Evolutionary conservation across 2,888 invertebrate genomes (phyloP), one percentile per base, ranked within the genome.

Genomic region (Tetramorium bicarinatum): DNA sequence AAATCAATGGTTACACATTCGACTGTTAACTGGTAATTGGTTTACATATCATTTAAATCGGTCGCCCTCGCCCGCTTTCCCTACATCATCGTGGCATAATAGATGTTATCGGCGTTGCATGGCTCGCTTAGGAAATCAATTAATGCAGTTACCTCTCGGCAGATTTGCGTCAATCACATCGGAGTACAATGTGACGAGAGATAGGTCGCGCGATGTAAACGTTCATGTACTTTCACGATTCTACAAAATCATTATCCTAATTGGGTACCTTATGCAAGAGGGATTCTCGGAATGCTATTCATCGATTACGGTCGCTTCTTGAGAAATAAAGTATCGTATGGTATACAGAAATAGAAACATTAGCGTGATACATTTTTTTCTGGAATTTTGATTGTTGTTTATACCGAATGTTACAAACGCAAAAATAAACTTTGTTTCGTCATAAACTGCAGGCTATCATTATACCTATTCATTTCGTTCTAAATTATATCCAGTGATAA

Each of bases 91-190:
- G 66, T 1, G 52, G 11, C 21, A 34, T 69, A 69, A 74, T 75
- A 47, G 71, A 74, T 69, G 62, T 59, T 81, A 81, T 84, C 77
- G 82, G 25, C 18, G 66, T 69, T 62, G 52, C 54, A 64, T 41
- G 74, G 85, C 34, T 64, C 79, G 69, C 77, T 49, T 69, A 71
- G 77, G 76, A 61, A 79, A 79, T 74, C 84, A 83, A 89, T 89
- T 89, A 90, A 88, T 83, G 82, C 41, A 76, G 72, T 44, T 59
- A 49, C 74, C 86, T 82, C 79, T 82, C 79, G 59, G 81, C 87
- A 67, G 61, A 84, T 82, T 82, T 64, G 56, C 62, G 89, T 80
- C 82, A 79, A 84, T 84, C 87, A 49, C 59, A 80, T 61, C 49
- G 54, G 41, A 71, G 66, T 74, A 25, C 80, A 74, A 84, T 72